Conservation (phyloP, 2,113 vertebrate genomes). For the Coregonus clupeaformis region DNA sequence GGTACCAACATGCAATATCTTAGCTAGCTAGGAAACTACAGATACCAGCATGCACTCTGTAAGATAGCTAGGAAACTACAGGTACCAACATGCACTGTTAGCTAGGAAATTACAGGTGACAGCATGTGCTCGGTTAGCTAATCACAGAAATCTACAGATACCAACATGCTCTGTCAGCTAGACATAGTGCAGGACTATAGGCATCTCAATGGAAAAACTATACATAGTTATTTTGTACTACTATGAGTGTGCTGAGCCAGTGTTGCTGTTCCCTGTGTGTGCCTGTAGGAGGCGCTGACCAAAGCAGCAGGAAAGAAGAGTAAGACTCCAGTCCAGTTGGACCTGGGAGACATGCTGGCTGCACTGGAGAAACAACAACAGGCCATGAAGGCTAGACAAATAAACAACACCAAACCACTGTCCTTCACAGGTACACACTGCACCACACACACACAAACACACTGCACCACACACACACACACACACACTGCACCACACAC, state of each 20-base stretch:
- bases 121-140: not conserved
- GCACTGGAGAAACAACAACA: slow-evolving; percentile 96
- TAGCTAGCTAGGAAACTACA: not conserved
- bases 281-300: slow-evolving; percentile 86
- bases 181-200: too few species aligned
- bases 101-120: too few species aligned
- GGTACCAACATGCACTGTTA: slow-evolving; percentile 58
- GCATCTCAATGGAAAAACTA: too few species aligned
- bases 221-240: too few species aligned
- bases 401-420: slow-evolving; percentile 93
- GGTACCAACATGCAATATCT: not conserved
- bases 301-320: slow-evolving; percentile 98
- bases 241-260: not conserved
- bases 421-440: slow-evolving; percentile 82
- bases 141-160: slow-evolving; percentile 71
- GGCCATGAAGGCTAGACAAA: slow-evolving; percentile 93
- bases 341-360: slow-evolving; percentile 95
- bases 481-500: not conserved
- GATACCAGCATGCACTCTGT: too few species aligned
- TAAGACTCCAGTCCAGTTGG: slow-evolving; percentile 93
- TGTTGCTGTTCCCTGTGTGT: slow-evolving; percentile 5
- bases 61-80: slow-evolving; percentile 55
- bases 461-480: not conserved
- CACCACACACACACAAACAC: slow-evolving; percentile 24
- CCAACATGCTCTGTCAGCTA: not conserved